phyloP scores from a whole-genome alignment of 2,113 vertebrate species.

The Amblyopsis rosae region DNA sequence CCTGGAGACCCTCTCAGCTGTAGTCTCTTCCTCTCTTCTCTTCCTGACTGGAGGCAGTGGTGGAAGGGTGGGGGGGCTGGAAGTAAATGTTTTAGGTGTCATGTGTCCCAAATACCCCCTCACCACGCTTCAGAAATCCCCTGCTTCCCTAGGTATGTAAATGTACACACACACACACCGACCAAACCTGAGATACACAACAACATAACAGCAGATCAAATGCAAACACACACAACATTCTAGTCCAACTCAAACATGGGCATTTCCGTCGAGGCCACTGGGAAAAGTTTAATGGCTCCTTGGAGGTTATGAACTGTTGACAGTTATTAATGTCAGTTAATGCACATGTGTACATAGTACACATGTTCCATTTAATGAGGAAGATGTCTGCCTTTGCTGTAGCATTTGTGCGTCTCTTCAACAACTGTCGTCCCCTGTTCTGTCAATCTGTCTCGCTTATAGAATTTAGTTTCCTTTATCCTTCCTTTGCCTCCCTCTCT shows the following conservation, averaged over 20 bases:
- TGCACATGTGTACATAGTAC: neutral
- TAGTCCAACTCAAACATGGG: conserved; percentile 69
- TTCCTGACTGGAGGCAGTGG: conserved; percentile 33
- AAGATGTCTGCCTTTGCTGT: conserved; percentile 48
- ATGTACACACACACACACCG: conserved; percentile 15
- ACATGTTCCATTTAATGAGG: conserved; percentile 27
- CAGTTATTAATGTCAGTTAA: conserved; percentile 87
- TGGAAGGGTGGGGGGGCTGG: conserved; percentile 1
- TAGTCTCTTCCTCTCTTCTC: conserved; percentile 62
- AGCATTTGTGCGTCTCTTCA: conserved; percentile 62
- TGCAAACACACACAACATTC: neutral
- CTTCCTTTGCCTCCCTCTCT: neutral
- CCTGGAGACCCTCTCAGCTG: conserved; percentile 65
- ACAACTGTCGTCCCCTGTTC: conserved; percentile 69
- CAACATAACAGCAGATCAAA: conserved; percentile 12
- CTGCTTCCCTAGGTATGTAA: conserved; percentile 43
- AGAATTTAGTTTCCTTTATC: conserved; percentile 45
- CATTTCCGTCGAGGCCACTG: conserved; percentile 87
- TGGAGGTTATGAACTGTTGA: conserved; percentile 97
- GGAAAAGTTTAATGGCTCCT: conserved; percentile 92
- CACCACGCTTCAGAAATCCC: neutral
- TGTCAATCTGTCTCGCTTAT: conserved; percentile 36
- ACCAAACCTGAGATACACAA: conserved; percentile 12
- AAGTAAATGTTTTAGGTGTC: conserved; percentile 51
- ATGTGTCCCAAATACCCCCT: conserved; percentile 40